A percentile compares a stretch with the other conserved stretches of the same genome.
Conservation (phyloP, 1,140 invertebrate species). For the Ylistrum balloti region DNA sequence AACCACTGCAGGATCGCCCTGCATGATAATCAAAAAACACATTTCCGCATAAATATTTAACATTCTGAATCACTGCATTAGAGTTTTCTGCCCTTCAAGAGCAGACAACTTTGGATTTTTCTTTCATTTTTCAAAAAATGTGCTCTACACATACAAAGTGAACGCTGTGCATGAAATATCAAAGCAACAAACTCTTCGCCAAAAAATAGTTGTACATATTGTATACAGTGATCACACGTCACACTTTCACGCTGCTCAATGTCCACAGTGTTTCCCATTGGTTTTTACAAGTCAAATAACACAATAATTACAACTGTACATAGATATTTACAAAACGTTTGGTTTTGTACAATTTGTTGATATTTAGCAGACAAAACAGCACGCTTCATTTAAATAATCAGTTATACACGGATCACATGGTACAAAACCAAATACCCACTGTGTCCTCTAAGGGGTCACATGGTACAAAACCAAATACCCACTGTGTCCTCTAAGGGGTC, state of each 20-base stretch:
- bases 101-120: constrained; percentile 22
- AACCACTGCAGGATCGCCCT: not conserved
- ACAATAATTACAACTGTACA: constrained; percentile 40
- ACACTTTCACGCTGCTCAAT: not conserved
- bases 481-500: no score
- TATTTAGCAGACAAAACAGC: not conserved
- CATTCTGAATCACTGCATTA: constrained; percentile 28
- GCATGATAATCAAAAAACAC: constrained; percentile 12
- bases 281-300: not conserved
- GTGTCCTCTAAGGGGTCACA: no score
- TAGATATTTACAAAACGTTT: not conserved
- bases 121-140: constrained; percentile 8
- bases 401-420: not conserved
- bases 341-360: constrained; percentile 22
- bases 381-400: not conserved
- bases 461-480: not conserved
- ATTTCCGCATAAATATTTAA: constrained; percentile 21
- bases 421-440: not conserved
- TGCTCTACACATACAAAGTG: constrained; percentile 7
- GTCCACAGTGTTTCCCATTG: not conserved
- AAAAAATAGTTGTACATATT: not conserved
- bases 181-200: constrained; percentile 32
- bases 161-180: constrained; percentile 7
- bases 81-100: not conserved
- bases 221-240: not conserved